A percentile compares a stretch with the other conserved stretches of the same genome.
These are phyloP conservation scores for Hirudo medicinalis DNA, from an alignment of 1,140 invertebrate species.

Conservation along the genomic window DNA sequence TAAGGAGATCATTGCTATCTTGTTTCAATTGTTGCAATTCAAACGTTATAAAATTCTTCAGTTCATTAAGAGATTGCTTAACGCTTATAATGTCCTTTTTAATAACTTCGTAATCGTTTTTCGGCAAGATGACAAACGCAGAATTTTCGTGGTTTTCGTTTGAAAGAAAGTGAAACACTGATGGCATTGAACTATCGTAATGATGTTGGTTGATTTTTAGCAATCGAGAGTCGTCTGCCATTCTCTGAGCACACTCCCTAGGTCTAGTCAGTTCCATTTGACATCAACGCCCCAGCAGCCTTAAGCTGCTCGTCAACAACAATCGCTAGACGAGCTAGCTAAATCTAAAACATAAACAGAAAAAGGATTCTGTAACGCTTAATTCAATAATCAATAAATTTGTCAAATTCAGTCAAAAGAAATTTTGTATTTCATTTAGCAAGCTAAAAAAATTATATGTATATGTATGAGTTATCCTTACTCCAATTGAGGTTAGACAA, in stretches of 20 bases:
- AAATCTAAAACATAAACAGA: not conserved
- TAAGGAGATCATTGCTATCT: slow-evolving; percentile 3
- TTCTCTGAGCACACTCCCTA: slow-evolving; percentile 2
- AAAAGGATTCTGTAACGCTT: not conserved
- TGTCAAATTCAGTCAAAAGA: not conserved
- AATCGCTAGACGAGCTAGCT: not conserved
- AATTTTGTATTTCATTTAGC: not conserved
- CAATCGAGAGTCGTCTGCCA: slow-evolving; percentile 5
- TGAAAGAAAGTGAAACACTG: slow-evolving; percentile 13
- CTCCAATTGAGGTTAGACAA: too few relatives aligned
- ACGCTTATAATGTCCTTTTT: slow-evolving; percentile 8
- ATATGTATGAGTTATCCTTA: too few relatives aligned
- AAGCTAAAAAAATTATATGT: too few relatives aligned
- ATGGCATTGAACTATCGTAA: slow-evolving; percentile 12
- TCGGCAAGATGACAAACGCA: slow-evolving; percentile 15
- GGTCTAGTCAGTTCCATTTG: slow-evolving; percentile 7
- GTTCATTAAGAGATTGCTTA: slow-evolving; percentile 13
- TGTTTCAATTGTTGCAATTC: slow-evolving; percentile 18
- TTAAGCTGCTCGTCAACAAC: not conserved
- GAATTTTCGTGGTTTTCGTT: slow-evolving; percentile 10
- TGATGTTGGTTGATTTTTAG: not conserved
- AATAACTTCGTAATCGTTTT: slow-evolving; percentile 10
- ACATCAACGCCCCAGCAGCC: not conserved
- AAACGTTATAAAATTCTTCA: not conserved
- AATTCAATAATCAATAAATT: not conserved